These are phyloP conservation scores for Holothuria leucospilota DNA, from an alignment of 53 echinoderm and acorn worm species.

Conservation along the genomic window DNA sequence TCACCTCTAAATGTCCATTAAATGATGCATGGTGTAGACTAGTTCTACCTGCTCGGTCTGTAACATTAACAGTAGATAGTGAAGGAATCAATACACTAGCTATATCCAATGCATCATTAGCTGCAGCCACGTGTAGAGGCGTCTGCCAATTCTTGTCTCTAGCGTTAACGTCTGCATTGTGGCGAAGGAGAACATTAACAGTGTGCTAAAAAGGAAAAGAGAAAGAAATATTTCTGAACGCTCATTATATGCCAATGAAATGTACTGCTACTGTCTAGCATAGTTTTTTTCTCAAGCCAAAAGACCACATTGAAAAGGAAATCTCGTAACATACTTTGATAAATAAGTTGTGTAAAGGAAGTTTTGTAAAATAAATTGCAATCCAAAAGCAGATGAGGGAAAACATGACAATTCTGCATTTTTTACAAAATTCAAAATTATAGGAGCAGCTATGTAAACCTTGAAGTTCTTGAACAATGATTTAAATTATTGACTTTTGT, in stretches of 20 bases:
- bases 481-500: too few species aligned
- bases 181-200: slow-evolving; percentile 88
- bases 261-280: too few species aligned
- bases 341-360: too few species aligned
- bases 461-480: too few species aligned
- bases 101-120: slow-evolving; percentile 92
- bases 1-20: slow-evolving; percentile 94
- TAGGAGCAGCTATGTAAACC: too few species aligned
- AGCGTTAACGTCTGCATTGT: slow-evolving; percentile 96
- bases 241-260: not conserved
- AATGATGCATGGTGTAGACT: slow-evolving; percentile 98
- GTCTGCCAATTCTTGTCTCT: slow-evolving; percentile 99
- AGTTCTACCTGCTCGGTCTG: slow-evolving; percentile 90
- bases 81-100: slow-evolving; percentile 86
- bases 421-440: too few species aligned
- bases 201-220: slow-evolving; percentile 64
- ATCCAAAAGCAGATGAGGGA: too few species aligned
- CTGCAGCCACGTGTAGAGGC: slow-evolving; percentile 94
- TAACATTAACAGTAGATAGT: slow-evolving; percentile 88
- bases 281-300: too few species aligned
- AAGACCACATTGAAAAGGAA: too few species aligned
- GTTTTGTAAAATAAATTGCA: too few species aligned
- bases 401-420: too few species aligned
- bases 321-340: too few species aligned
- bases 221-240: not conserved